A percentile compares a stretch with the other conserved stretches of the same genome.
Evolutionary conservation across 2,113 vertebrate species (phyloP).

Genomic region (Sakesphorus luctuosus): DNA sequence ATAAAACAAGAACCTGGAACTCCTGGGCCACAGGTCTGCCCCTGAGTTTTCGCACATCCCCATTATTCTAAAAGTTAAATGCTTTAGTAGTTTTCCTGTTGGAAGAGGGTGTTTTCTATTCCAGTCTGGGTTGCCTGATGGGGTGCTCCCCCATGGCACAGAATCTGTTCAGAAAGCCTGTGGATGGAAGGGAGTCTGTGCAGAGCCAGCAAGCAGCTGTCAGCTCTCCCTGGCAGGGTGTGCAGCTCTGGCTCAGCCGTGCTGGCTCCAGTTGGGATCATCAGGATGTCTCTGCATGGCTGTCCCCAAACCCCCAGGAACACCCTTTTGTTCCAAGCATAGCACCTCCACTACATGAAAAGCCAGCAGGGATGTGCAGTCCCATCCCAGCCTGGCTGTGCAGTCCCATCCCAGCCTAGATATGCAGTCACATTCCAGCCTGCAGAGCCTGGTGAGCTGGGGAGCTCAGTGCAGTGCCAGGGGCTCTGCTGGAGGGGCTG

Average conservation of each 20-base stretch:
- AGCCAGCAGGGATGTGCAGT: background rate
- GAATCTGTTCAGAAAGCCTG: background rate
- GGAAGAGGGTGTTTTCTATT: background rate
- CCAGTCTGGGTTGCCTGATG: background rate
- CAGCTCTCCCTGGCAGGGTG: background rate
- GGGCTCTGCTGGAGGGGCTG: no score
- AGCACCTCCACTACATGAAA: accelerated
- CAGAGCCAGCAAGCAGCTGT: background rate
- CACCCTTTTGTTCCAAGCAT: background rate
- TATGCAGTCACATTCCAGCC: background rate
- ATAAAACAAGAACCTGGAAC: background rate
- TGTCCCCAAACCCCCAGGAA: background rate
- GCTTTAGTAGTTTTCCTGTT: background rate
- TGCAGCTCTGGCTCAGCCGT: background rate
- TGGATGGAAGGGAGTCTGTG: background rate
- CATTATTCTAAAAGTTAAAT: background rate
- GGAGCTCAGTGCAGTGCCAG: no score
- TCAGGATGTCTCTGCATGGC: accelerated
- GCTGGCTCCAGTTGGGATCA: background rate
- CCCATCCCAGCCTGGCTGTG: no score
- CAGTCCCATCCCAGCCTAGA: background rate
- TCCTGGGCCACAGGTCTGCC: background rate
- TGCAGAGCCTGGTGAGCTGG: background rate
- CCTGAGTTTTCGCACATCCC: background rate
- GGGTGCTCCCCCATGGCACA: background rate